phyloP scores from a whole-genome alignment of 2,113 vertebrate species.

The Hystrix cristata region DNA sequence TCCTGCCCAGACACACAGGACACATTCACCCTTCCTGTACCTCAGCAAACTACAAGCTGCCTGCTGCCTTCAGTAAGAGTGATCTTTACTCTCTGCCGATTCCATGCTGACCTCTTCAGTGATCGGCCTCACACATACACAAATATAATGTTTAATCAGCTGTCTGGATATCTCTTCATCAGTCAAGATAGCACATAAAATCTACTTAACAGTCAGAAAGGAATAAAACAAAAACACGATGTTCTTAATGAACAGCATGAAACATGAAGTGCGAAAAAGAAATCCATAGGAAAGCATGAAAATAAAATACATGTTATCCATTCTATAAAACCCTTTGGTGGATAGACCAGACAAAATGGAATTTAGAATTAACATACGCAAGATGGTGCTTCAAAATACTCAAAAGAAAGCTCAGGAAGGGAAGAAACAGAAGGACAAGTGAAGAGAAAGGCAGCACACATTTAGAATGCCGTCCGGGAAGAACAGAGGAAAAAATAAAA shows the following conservation, averaged over 20 bases:
- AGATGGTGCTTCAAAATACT: background rate
- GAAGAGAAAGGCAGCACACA: background rate
- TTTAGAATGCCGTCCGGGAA: background rate
- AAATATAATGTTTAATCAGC: background rate
- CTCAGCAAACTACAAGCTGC: background rate
- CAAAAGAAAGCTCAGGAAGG: background rate
- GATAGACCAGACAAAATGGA: background rate
- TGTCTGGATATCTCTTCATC: background rate
- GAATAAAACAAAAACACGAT: background rate
- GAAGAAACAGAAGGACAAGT: background rate
- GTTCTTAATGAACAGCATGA: background rate
- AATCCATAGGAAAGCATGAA: background rate
- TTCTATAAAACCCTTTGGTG: background rate
- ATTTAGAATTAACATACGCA: background rate
- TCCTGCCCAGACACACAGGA: background rate
- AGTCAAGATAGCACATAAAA: background rate
- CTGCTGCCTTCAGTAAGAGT: background rate
- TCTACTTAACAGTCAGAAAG: background rate
- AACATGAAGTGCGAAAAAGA: background rate
- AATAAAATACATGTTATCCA: background rate
- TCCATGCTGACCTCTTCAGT: background rate
- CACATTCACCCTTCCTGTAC: background rate
- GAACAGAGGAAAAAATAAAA: background rate
- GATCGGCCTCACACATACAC: background rate
- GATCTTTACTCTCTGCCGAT: background rate